phyloP scores from a whole-genome alignment of 1,140 invertebrate genomes.

The Aphidius gifuensis region DNA sequence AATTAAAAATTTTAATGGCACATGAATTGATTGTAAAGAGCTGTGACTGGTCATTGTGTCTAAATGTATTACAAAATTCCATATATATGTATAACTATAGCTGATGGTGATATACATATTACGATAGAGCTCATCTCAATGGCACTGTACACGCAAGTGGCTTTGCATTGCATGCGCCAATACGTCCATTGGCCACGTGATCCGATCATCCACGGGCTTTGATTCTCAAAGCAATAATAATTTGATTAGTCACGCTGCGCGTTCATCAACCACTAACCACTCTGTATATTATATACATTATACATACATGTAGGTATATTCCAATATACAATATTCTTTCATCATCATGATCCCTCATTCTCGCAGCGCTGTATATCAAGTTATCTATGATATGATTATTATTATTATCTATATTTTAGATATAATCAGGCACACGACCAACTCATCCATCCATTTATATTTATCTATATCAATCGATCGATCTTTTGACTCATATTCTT shows the following conservation, averaged over 20 bases:
- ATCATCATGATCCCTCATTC: not conserved
- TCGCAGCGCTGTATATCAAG: not conserved
- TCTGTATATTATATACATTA: constrained; percentile 17
- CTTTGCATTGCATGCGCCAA: constrained; percentile 48
- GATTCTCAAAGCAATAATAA: constrained; percentile 57
- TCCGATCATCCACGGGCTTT: constrained; percentile 54
- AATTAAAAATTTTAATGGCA: no score
- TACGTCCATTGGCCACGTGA: constrained; percentile 51
- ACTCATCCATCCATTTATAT: no score
- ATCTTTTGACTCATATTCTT: no score
- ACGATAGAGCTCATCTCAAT: not conserved
- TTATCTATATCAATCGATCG: no score
- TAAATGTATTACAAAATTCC: no score
- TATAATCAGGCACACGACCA: no score
- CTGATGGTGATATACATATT: no score
- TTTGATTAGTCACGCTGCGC: constrained; percentile 50
- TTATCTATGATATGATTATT: not conserved
- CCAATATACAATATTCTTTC: constrained; percentile 31
- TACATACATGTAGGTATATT: no score
- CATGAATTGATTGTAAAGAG: no score
- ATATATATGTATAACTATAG: no score
- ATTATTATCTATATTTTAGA: not conserved
- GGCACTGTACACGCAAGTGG: constrained; percentile 40
- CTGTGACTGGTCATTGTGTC: no score
- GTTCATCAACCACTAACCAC: constrained; percentile 51